These are phyloP conservation scores for Pipistrellus pygmaeus DNA, from an alignment of 2,797 vertebrate genomes.

Conservation along the genomic window DNA sequence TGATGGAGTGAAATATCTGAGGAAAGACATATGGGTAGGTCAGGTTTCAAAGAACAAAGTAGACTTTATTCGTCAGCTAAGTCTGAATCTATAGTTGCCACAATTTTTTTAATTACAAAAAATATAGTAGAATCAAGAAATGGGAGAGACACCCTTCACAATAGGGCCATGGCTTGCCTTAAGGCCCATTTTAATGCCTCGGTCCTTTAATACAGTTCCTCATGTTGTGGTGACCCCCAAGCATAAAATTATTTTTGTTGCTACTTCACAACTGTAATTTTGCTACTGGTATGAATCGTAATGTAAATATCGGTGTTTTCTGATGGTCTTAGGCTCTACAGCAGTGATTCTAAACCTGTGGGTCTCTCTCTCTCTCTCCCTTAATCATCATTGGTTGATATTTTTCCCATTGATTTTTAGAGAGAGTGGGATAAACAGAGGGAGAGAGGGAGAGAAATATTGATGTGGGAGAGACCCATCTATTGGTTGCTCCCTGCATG, in stretches of 20 bases:
- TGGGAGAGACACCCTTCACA: neutral
- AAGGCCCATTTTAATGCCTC: too few species aligned
- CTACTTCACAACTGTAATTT: too few species aligned
- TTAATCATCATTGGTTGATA: neutral
- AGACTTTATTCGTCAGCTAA: neutral
- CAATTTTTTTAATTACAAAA: neutral
- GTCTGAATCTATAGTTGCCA: neutral
- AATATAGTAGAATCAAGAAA: conserved; percentile 25
- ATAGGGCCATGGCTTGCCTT: neutral
- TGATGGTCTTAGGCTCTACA: too few species aligned
- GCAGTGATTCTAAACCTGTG: too few species aligned
- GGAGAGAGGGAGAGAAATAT: too few species aligned
- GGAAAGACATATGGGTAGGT: neutral
- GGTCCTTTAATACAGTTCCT: too few species aligned
- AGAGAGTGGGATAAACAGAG: neutral
- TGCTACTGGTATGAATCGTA: too few species aligned
- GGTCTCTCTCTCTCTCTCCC: neutral
- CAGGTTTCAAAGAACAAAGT: neutral
- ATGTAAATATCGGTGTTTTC: too few species aligned
- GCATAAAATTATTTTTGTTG: too few species aligned
- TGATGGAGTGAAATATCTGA: neutral
- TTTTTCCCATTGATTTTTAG: neutral
- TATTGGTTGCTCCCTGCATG: too few species aligned
- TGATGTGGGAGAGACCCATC: neutral
- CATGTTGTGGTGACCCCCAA: too few species aligned